These are phyloP conservation scores for Pteronura brasiliensis DNA, from an alignment of 2,113 vertebrate species.

Conservation along the genomic window DNA sequence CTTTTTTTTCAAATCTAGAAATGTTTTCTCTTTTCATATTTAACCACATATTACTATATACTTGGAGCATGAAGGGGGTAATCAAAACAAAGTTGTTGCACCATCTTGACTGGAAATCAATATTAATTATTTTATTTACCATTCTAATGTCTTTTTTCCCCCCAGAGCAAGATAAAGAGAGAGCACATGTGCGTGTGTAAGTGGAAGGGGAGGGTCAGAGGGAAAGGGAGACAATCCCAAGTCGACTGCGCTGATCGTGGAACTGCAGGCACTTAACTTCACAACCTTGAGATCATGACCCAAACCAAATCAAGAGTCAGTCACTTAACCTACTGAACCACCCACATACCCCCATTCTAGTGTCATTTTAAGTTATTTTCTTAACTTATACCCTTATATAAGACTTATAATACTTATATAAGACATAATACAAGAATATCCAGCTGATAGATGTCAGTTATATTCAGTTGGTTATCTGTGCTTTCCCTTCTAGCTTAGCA, in stretches of 20 bases:
- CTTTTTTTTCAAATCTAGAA: background rate
- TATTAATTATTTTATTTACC: constrained; percentile 17
- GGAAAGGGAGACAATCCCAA: background rate
- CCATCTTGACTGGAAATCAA: background rate
- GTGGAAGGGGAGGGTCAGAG: background rate
- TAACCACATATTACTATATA: background rate
- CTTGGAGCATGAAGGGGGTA: background rate
- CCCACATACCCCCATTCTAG: background rate
- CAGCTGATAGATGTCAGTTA: background rate
- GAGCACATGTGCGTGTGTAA: background rate
- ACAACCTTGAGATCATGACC: background rate
- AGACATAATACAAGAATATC: background rate
- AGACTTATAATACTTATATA: background rate
- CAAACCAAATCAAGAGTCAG: background rate
- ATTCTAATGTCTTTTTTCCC: background rate
- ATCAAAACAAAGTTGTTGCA: background rate
- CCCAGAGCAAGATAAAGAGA: background rate
- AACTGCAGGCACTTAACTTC: background rate
- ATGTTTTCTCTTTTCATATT: background rate
- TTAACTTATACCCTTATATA: background rate
- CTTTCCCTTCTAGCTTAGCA: background rate
- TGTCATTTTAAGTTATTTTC: background rate
- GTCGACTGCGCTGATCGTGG: background rate
- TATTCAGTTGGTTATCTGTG: background rate
- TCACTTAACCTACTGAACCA: background rate